Conservation (phyloP, 30 jellyfish, hydroid and myxozoan genomes). For the Cassiopea andromeda region DNA sequence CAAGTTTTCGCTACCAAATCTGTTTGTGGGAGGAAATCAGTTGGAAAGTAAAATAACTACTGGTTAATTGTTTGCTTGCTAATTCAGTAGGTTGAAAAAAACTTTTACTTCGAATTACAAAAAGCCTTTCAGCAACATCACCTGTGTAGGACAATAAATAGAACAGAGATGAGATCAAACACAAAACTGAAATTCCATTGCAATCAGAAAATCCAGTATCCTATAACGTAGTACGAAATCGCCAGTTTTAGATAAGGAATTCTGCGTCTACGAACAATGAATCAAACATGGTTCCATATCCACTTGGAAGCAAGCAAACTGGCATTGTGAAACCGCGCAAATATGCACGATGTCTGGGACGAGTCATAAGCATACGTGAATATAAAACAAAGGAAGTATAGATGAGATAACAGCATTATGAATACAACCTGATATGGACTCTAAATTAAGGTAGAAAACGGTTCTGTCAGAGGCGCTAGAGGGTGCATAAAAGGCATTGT, state of each 20-base stretch:
- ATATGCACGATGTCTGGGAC: not conserved
- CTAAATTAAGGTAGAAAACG: not conserved
- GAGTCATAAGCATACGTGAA: too few species aligned
- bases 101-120: not conserved
- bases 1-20: too few species aligned
- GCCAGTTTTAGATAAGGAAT: not conserved
- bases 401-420: not conserved
- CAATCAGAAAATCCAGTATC: not conserved
- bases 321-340: not conserved
- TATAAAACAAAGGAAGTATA: not conserved
- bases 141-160: not conserved
- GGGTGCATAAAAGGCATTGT: too few species aligned
- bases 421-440: not conserved
- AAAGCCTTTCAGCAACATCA: not conserved
- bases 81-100: too few species aligned
- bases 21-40: too few species aligned
- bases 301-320: not conserved
- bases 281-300: not conserved
- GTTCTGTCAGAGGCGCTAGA: too few species aligned
- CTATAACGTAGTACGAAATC: not conserved
- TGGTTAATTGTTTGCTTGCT: not conserved
- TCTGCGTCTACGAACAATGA: too few species aligned
- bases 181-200: not conserved
- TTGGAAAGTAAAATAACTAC: too few species aligned
- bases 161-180: not conserved